phyloP scores from a whole-genome alignment of 2,113 vertebrate species.

The Pterocles orientalis region DNA sequence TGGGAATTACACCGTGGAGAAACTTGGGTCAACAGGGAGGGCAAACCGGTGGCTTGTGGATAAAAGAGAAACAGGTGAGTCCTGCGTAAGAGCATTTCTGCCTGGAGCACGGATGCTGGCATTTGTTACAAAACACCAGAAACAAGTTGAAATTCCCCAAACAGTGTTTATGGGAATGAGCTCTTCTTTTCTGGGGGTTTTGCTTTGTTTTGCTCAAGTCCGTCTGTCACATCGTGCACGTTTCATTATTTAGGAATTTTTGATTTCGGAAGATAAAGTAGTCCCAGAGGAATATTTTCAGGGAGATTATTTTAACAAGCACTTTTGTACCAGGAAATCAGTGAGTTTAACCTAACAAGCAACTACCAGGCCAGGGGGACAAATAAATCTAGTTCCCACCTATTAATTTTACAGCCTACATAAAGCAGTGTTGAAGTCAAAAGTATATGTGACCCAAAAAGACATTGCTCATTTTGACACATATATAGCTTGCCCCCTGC shows the following conservation, averaged over 20 bases:
- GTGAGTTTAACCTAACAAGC: conserved; percentile 91
- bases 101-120: not conserved
- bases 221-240: not conserved
- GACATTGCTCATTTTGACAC: conserved; percentile 82
- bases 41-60: rapidly evolving
- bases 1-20: not conserved
- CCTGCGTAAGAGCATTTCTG: not conserved
- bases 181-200: not conserved
- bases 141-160: not conserved
- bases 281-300: conserved; percentile 57
- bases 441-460: conserved; percentile 79
- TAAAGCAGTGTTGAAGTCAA: conserved; percentile 80
- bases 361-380: conserved; percentile 77
- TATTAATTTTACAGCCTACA: conserved; percentile 81
- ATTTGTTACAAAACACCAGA: not conserved
- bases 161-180: not conserved
- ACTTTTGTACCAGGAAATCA: conserved; percentile 89
- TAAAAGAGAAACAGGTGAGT: not conserved
- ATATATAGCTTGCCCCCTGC: conserved; percentile 77
- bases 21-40: not conserved
- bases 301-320: conserved; percentile 81
- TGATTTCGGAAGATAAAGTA: conserved; percentile 39
- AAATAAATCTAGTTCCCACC: conserved; percentile 89
- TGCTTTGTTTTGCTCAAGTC: not conserved
- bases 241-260: not conserved